A percentile compares a stretch with the other conserved stretches of the same genome.
Conservation (phyloP, 2,113 vertebrate species). For the Aldabrachelys gigantea region DNA sequence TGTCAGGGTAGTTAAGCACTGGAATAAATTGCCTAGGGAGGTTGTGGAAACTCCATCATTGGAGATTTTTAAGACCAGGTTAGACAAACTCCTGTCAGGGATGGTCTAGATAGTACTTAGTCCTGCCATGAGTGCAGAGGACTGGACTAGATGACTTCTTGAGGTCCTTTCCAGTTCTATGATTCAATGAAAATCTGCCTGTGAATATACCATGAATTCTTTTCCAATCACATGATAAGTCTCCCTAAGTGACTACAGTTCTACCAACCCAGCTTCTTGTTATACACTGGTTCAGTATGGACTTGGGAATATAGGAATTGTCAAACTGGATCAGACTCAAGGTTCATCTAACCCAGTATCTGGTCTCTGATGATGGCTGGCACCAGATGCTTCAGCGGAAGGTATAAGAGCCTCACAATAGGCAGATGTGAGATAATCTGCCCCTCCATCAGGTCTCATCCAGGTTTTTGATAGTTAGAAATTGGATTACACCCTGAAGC, state of each 20-base stretch:
- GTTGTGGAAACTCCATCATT: no score
- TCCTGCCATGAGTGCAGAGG: no score
- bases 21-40: no score
- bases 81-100: no score
- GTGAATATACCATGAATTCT: not conserved
- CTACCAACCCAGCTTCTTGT: not conserved
- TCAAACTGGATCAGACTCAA: not conserved
- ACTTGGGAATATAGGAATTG: not conserved
- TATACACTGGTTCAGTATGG: not conserved
- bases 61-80: no score
- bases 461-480: not conserved
- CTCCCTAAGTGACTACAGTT: not conserved
- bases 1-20: no score
- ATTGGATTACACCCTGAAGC: not conserved
- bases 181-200: not conserved
- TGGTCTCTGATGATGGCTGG: not conserved
- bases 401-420: not conserved
- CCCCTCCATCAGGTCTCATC: not conserved
- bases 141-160: no score
- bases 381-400: not conserved
- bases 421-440: not conserved
- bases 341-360: not conserved
- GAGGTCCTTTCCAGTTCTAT: no score
- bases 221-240: not conserved
- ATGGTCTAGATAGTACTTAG: no score